These are phyloP conservation scores for Petrolisthes cinctipes DNA, from an alignment of 2,888 invertebrate genomes.

Conservation along the genomic window DNA sequence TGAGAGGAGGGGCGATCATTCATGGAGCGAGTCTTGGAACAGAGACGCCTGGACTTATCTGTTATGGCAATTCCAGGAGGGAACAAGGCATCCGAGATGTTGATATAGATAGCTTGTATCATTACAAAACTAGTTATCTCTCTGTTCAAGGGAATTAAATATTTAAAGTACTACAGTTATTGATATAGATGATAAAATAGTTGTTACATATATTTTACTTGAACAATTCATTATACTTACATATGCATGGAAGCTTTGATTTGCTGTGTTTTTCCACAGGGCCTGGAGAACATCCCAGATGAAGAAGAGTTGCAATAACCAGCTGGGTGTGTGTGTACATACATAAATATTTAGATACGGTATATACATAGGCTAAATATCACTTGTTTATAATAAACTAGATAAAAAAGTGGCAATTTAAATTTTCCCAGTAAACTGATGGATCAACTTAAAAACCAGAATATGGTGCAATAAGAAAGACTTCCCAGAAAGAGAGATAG, in stretches of 20 bases:
- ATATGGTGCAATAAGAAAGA: too few relatives aligned
- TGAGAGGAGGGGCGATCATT: neutral
- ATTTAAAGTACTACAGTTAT: too few relatives aligned
- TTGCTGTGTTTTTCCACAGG: constrained; percentile 7
- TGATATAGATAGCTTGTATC: too few relatives aligned
- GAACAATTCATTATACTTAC: too few relatives aligned
- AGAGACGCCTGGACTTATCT: neutral
- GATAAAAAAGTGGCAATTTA: neutral
- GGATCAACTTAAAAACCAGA: too few relatives aligned
- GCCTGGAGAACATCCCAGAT: constrained; percentile 49
- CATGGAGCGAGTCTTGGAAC: neutral
- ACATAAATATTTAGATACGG: neutral
- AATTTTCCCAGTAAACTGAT: neutral
- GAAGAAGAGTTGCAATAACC: constrained; percentile 9
- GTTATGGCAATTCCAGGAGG: neutral
- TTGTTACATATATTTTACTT: too few relatives aligned
- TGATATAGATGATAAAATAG: too few relatives aligned
- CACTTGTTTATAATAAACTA: neutral
- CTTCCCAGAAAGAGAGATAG: too few relatives aligned
- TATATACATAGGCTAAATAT: constrained; percentile 14
- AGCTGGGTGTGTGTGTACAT: neutral
- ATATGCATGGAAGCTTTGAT: too few relatives aligned
- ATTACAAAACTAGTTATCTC: too few relatives aligned
- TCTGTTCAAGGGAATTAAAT: too few relatives aligned
- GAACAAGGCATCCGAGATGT: too few relatives aligned